Percentiles rank a stretch among this genome's conserved stretches.
These are phyloP conservation scores for Drosophila atripex DNA, from an alignment of 2,888 invertebrate species.

Conservation along the genomic window DNA sequence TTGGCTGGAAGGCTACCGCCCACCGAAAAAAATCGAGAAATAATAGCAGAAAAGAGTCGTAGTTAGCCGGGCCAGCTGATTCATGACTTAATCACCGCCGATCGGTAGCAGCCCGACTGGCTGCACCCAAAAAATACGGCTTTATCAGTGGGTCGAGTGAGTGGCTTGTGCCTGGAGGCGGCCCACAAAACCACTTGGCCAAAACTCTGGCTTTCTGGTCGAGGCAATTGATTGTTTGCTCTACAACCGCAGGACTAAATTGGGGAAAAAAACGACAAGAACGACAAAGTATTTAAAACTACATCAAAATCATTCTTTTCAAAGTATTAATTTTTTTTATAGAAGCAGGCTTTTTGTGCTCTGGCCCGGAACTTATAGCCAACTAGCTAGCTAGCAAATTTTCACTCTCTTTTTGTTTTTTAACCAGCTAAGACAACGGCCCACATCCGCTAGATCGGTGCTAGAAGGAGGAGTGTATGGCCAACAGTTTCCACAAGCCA, in stretches of 20 bases:
- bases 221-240: conserved; percentile 75
- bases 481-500: conserved; percentile 64
- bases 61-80: conserved; percentile 71
- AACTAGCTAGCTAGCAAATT: conserved; percentile 44
- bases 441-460: conserved; percentile 57
- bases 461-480: conserved; percentile 18
- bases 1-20: conserved; percentile 71
- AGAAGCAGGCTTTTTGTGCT: conserved; percentile 45
- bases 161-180: conserved; percentile 66
- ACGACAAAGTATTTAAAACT: not conserved
- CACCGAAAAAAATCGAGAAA: conserved; percentile 59
- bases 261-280: conserved; percentile 1
- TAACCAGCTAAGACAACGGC: conserved; percentile 32
- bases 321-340: not conserved
- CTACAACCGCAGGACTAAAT: conserved; percentile 75
- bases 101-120: conserved; percentile 66
- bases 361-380: conserved; percentile 22
- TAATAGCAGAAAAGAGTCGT: conserved; percentile 52
- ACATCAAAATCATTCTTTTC: not conserved
- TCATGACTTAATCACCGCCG: conserved; percentile 77
- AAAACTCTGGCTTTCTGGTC: conserved; percentile 23
- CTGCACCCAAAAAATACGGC: conserved; percentile 72
- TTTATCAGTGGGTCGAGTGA: conserved; percentile 68
- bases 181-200: conserved; percentile 42
- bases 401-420: conserved; percentile 62